phyloP scores from a whole-genome alignment of 2,888 invertebrate genomes.

The Sphaeridia pumilis region DNA sequence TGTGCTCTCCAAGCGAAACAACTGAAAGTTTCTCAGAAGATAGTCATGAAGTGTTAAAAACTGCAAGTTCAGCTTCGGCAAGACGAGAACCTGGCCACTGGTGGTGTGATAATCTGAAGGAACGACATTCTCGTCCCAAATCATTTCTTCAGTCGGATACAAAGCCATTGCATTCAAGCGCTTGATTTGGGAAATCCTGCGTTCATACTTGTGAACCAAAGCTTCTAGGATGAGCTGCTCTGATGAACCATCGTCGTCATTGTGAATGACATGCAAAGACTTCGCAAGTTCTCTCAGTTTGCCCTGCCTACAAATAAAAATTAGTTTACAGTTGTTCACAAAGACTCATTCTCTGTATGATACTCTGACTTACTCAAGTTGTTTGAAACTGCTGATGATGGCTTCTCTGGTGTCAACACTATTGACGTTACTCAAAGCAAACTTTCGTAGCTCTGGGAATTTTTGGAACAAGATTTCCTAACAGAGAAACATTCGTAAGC shows the following conservation, averaged over 20 bases:
- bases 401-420: slow-evolving; percentile 82
- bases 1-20: slow-evolving; percentile 94
- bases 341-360: neutral
- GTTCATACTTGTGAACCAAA: slow-evolving; percentile 77
- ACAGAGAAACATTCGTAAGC: slow-evolving; percentile 4
- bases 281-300: slow-evolving; percentile 75
- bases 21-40: slow-evolving; percentile 87
- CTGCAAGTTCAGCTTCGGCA: slow-evolving; percentile 95
- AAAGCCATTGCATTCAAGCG: slow-evolving; percentile 95
- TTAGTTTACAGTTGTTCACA: neutral
- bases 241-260: slow-evolving; percentile 53
- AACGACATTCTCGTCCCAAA: slow-evolving; percentile 99
- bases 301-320: slow-evolving; percentile 47
- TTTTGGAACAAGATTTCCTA: slow-evolving; percentile 88
- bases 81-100: slow-evolving; percentile 75
- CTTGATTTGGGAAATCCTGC: slow-evolving; percentile 80
- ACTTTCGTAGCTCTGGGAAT: slow-evolving; percentile 71
- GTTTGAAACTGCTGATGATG: slow-evolving; percentile 45
- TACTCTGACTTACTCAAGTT: neutral
- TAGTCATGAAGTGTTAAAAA: slow-evolving; percentile 98
- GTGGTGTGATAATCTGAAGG: slow-evolving; percentile 95
- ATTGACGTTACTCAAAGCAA: slow-evolving; percentile 86
- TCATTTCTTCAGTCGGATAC: slow-evolving; percentile 93
- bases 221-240: slow-evolving; percentile 72
- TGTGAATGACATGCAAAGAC: slow-evolving; percentile 74